A percentile compares a stretch with the other conserved stretches of the same genome.
Conservation (phyloP, 37 sponge, comb jelly and placozoan species). For the Eunapius fragilis region DNA sequence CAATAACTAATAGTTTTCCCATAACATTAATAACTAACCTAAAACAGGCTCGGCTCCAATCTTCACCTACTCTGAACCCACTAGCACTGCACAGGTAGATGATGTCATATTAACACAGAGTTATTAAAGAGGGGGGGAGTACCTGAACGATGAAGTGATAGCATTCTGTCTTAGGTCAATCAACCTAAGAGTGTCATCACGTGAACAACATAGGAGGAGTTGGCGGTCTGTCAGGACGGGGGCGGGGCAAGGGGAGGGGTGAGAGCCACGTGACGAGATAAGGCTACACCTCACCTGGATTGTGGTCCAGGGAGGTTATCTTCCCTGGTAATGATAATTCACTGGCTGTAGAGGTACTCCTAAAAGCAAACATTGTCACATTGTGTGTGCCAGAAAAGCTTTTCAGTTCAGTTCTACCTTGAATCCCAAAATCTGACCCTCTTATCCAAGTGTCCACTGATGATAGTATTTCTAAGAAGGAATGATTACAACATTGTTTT, state of each 20-base stretch:
- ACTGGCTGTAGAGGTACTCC: slow-evolving; percentile 15
- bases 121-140: neutral
- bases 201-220: slow-evolving; percentile 81
- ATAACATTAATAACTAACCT: slow-evolving; percentile 18
- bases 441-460: slow-evolving; percentile 96
- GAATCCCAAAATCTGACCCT: slow-evolving; percentile 94
- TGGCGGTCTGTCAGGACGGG: slow-evolving; percentile 49
- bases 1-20: too few species aligned
- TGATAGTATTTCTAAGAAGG: slow-evolving; percentile 44
- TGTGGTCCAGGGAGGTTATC: slow-evolving; percentile 86
- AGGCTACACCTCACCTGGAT: slow-evolving; percentile 41
- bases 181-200: slow-evolving; percentile 84
- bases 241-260: neutral
- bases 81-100: slow-evolving; percentile 11
- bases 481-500: too few species aligned
- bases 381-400: too few species aligned
- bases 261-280: neutral
- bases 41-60: slow-evolving; percentile 73
- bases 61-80: slow-evolving; percentile 62
- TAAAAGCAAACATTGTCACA: neutral
- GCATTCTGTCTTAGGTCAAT: slow-evolving; percentile 89
- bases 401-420: too few species aligned
- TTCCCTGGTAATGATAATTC: slow-evolving; percentile 90
- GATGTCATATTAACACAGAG: neutral
- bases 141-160: slow-evolving; percentile 84